Conservation (phyloP, 2,888 invertebrate genomes). For the Anthophora plumipes region DNA sequence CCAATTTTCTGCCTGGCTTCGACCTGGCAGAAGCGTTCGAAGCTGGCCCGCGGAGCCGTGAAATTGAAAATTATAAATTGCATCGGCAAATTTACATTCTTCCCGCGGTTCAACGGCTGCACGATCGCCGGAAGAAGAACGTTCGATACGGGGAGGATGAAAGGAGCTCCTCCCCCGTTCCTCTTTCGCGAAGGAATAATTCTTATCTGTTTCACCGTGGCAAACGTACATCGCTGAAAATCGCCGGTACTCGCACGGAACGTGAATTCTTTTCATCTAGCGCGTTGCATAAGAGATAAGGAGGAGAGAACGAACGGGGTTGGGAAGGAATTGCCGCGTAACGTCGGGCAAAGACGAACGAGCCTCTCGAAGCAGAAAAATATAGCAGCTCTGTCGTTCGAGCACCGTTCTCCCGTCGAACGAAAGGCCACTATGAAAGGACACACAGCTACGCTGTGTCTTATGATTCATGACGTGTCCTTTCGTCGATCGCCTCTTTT, state of each 20-base stretch:
- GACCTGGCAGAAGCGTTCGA: neutral
- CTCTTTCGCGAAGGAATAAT: slow-evolving; percentile 18
- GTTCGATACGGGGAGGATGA: neutral
- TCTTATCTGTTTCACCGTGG: slow-evolving; percentile 30
- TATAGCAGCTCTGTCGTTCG: slow-evolving; percentile 55
- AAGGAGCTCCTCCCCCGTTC: neutral
- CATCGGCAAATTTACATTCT: slow-evolving; percentile 10
- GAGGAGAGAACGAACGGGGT: neutral
- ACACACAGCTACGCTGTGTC: slow-evolving; percentile 21
- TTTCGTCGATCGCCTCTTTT: slow-evolving; percentile 49
- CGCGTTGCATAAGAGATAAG: slow-evolving; percentile 32
- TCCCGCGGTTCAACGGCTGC: neutral
- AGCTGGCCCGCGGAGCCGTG: neutral
- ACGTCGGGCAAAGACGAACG: slow-evolving; percentile 63
- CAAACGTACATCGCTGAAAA: slow-evolving; percentile 2
- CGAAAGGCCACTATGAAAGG: neutral
- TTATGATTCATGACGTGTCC: slow-evolving; percentile 63
- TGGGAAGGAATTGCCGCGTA: slow-evolving; percentile 50
- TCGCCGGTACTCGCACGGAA: neutral
- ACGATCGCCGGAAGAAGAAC: neutral
- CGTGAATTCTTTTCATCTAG: slow-evolving; percentile 6
- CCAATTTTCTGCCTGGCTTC: slow-evolving; percentile 30
- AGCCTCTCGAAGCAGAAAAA: slow-evolving; percentile 61
- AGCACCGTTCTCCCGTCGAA: slow-evolving; percentile 11
- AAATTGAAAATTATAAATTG: slow-evolving; percentile 50